Percentiles rank a stretch among this genome's conserved stretches.
Evolutionary conservation across 1,140 invertebrate species (phyloP).

Genomic region (Drosophila kanapiae): DNA sequence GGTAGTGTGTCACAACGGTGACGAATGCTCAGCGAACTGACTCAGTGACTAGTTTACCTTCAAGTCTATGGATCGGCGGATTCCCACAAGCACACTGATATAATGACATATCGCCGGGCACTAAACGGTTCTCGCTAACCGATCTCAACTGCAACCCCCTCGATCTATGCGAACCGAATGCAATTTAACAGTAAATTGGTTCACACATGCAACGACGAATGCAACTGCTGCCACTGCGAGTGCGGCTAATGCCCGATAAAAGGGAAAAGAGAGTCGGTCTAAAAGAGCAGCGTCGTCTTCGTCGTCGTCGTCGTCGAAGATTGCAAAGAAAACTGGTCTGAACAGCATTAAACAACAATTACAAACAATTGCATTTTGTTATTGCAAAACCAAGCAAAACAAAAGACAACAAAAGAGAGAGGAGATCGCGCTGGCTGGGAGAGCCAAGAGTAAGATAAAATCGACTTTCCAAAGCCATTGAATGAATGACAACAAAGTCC

Average conservation of each 20-base stretch:
- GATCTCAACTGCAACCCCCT: slow-evolving; percentile 24
- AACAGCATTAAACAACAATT: slow-evolving; percentile 59
- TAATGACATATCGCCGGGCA: slow-evolving; percentile 15
- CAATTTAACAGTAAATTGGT: slow-evolving; percentile 25
- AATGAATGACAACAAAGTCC: slow-evolving; percentile 20
- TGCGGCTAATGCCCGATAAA: slow-evolving; percentile 50
- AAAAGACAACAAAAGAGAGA: slow-evolving; percentile 23
- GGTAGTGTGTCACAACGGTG: slow-evolving; percentile 37
- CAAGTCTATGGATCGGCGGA: slow-evolving; percentile 8
- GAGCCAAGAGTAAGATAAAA: slow-evolving; percentile 23
- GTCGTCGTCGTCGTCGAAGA: not conserved
- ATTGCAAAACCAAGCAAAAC: slow-evolving; percentile 38
- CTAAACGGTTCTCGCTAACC: slow-evolving; percentile 21
- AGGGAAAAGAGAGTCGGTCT: slow-evolving; percentile 30
- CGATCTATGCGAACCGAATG: slow-evolving; percentile 20
- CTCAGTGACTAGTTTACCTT: slow-evolving; percentile 31
- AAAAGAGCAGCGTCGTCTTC: slow-evolving; percentile 9
- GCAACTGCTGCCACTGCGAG: slow-evolving; percentile 2
- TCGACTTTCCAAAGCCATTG: slow-evolving; percentile 33
- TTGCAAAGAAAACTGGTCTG: slow-evolving; percentile 68
- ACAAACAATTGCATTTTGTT: slow-evolving; percentile 58
- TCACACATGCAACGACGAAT: slow-evolving; percentile 38
- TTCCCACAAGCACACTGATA: not conserved
- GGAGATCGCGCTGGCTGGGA: slow-evolving; percentile 17
- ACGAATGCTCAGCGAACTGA: slow-evolving; percentile 21